phyloP scores from a whole-genome alignment of 2,888 invertebrate species.

The Xanthia togata region DNA sequence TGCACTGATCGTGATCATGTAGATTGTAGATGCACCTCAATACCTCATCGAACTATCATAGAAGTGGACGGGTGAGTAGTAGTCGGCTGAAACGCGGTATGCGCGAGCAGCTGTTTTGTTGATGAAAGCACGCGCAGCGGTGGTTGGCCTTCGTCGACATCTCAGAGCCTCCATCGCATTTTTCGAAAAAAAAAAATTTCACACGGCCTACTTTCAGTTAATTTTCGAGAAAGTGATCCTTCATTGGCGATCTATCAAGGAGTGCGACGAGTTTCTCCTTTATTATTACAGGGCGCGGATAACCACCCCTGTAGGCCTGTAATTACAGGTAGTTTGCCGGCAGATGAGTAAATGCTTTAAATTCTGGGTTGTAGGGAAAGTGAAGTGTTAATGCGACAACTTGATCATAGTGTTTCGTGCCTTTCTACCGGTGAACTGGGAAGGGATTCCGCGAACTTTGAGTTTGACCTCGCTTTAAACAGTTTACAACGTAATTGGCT shows the following conservation, averaged over 20 bases:
- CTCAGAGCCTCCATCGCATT: slow-evolving; percentile 74
- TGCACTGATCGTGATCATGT: slow-evolving; percentile 49
- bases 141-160: slow-evolving; percentile 77
- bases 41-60: slow-evolving; percentile 70
- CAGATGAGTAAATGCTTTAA: slow-evolving; percentile 89
- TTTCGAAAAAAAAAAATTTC: slow-evolving; percentile 83
- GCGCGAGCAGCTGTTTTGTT: slow-evolving; percentile 75
- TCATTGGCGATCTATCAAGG: slow-evolving; percentile 86
- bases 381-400: slow-evolving; percentile 88
- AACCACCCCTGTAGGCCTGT: slow-evolving; percentile 80
- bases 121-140: slow-evolving; percentile 79
- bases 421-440: slow-evolving; percentile 78
- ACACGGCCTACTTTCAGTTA: slow-evolving; percentile 87
- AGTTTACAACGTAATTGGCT: slow-evolving; percentile 76
- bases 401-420: slow-evolving; percentile 85
- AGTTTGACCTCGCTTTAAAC: slow-evolving; percentile 75
- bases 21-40: slow-evolving; percentile 59
- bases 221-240: slow-evolving; percentile 89
- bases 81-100: slow-evolving; percentile 73
- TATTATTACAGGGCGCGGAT: slow-evolving; percentile 77
- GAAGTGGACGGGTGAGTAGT: slow-evolving; percentile 75
- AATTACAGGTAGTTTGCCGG: slow-evolving; percentile 86
- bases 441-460: slow-evolving; percentile 79
- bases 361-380: slow-evolving; percentile 88
- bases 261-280: slow-evolving; percentile 82